Evolutionary conservation across 2,888 invertebrate species (phyloP), one percentile per base, ranked within the genome.

Genomic region (Phasia obesa): DNA sequence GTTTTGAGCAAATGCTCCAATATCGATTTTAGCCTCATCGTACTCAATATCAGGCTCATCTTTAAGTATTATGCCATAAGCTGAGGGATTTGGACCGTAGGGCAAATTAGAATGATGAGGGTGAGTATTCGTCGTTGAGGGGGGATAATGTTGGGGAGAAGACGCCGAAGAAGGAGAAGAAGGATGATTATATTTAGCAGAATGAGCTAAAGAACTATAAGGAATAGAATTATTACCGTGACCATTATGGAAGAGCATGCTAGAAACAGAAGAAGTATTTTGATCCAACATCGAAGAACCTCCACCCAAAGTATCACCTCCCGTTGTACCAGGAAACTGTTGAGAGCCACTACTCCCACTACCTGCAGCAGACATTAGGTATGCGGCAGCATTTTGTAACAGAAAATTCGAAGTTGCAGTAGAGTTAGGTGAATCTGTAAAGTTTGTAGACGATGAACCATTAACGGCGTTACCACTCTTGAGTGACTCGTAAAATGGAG

Each of bases 401-500:
- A 93, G 88, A 87, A 94, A 95, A 85, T 92, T 93, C 42, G 94
- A 93, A 78, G 89, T 88, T 11, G 85, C 86, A 31, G 88, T 87
- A 17, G 87, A 87, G 87, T 93, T 94, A 2, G 88, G 86, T 9
- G 94, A 94, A 88, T 51, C 59, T 23, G 80, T 65, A 67, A 71
- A 83, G 44, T 79, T 79, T 7, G 57, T 70, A 5, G 86, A 85
- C 4, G 86, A 85, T 6, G 86, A 87, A 47, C 83, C 79, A 57
- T 93, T 93, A 62, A 93, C 93, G 13, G 94, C 93, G 85, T 95
- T 96, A 15, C 96, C 96, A 65, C 94, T 94, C 90, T 97, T 97
- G 0, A 97, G 92, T 11, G 96, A 96, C 91, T 97, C 97, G 90
- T 97, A 97, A 88, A 97, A 97, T 0, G 97, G 97, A n/a, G 97